Evolutionary conservation across 2,797 vertebrate genomes (phyloP).

Genomic region (Lepilemur ruficaudatus): DNA sequence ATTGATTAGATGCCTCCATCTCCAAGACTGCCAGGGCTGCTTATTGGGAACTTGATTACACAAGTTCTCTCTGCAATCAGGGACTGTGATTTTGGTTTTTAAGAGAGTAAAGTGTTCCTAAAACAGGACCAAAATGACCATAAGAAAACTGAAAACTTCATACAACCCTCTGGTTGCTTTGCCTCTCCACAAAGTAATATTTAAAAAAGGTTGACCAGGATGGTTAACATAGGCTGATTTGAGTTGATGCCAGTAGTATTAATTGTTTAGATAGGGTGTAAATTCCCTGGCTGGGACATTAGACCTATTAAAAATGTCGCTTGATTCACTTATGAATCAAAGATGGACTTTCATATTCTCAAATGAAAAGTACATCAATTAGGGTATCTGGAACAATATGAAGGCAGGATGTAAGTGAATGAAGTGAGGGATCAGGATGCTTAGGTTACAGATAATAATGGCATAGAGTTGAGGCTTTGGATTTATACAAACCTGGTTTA

Average conservation of each 20-base stretch:
- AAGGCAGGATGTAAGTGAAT: background rate
- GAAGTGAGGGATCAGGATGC: background rate
- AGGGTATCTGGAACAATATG: background rate
- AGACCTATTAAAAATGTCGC: slow-evolving; percentile 2
- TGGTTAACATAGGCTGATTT: background rate
- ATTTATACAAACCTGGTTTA: background rate
- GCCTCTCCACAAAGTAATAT: background rate
- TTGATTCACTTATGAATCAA: slow-evolving; percentile 30
- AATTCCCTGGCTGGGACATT: background rate
- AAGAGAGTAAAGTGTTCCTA: background rate
- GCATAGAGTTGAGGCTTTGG: background rate
- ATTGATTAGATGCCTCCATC: background rate
- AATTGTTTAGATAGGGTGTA: background rate
- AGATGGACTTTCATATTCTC: slow-evolving; percentile 17
- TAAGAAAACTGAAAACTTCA: background rate
- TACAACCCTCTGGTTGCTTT: background rate
- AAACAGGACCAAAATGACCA: background rate
- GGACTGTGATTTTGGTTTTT: background rate
- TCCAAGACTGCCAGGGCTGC: background rate
- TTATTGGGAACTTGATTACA: background rate
- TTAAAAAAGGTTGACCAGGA: background rate
- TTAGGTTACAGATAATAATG: background rate
- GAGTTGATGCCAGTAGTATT: background rate
- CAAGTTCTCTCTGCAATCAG: background rate
- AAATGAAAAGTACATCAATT: background rate